Conservation (phyloP, 2,888 invertebrate species). For the Tyria jacobaeae region DNA sequence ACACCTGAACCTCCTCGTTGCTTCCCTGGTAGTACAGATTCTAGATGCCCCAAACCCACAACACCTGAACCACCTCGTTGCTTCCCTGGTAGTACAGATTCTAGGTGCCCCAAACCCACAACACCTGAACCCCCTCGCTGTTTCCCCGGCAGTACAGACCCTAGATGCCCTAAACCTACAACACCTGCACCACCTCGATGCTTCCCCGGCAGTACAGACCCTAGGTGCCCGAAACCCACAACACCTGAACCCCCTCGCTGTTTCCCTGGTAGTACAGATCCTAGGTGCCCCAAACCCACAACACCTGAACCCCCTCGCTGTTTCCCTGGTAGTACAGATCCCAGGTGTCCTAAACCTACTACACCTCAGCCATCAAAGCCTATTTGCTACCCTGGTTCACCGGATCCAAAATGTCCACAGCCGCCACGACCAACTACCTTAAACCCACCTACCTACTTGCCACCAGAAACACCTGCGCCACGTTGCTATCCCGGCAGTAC, state of each 20-base stretch:
- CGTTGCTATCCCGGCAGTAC: slow-evolving; percentile 48
- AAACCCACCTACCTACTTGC: slow-evolving; percentile 55
- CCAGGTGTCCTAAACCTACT: slow-evolving; percentile 53
- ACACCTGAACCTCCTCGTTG: slow-evolving; percentile 53
- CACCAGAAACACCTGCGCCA: slow-evolving; percentile 35
- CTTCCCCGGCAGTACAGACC: slow-evolving; percentile 47
- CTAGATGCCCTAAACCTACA: slow-evolving; percentile 49
- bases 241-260: slow-evolving; percentile 51
- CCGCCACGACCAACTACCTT: slow-evolving; percentile 56
- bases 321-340: slow-evolving; percentile 59
- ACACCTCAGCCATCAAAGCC: slow-evolving; percentile 19
- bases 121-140: slow-evolving; percentile 22
- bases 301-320: slow-evolving; percentile 53
- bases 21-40: slow-evolving; percentile 59
- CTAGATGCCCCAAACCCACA: slow-evolving; percentile 55
- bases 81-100: slow-evolving; percentile 19
- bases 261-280: slow-evolving; percentile 60
- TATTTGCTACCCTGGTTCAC: slow-evolving; percentile 53
- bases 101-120: slow-evolving; percentile 12
- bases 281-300: slow-evolving; percentile 54
- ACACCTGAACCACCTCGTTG: slow-evolving; percentile 20
- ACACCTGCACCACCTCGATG: slow-evolving; percentile 46
- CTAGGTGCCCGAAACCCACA: slow-evolving; percentile 60
- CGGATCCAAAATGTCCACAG: slow-evolving; percentile 65
- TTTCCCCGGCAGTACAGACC: slow-evolving; percentile 55